These are phyloP conservation scores for Chloroceryle inda DNA, from an alignment of 2,797 vertebrate genomes.

Conservation along the genomic window DNA sequence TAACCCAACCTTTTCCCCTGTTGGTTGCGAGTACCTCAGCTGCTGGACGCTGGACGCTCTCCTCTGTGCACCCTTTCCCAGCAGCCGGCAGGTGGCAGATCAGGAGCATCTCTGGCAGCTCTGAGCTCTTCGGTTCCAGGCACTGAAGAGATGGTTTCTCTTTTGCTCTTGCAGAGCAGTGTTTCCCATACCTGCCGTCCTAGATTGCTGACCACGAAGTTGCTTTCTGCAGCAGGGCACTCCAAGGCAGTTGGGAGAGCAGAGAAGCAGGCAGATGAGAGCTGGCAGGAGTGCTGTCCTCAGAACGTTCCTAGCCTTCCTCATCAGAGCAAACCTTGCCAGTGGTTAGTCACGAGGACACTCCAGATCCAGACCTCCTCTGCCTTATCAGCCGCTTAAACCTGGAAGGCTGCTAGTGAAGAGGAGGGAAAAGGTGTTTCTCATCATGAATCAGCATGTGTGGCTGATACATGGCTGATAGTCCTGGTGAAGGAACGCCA, in stretches of 20 bases:
- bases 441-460: not conserved
- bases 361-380: not conserved
- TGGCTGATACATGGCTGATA: not conserved
- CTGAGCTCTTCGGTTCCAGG: not conserved
- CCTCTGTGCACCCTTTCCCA: not conserved
- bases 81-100: constrained; percentile 48
- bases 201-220: not conserved
- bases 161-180: not conserved
- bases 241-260: not conserved
- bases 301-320: not conserved
- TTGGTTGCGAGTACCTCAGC: fast-evolving
- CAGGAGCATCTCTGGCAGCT: not conserved
- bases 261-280: not conserved
- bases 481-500: not conserved
- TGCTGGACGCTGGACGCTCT: fast-evolving
- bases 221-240: not conserved
- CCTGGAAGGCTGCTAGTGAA: not conserved
- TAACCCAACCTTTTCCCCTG: fast-evolving
- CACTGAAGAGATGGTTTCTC: not conserved
- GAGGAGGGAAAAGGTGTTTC: not conserved
- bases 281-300: not conserved
- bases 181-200: not conserved
- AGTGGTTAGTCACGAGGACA: not conserved
- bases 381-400: not conserved
- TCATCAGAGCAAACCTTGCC: not conserved